Conservation (phyloP, 2,888 invertebrate genomes). For the Hirtodrosophila trivittata region DNA sequence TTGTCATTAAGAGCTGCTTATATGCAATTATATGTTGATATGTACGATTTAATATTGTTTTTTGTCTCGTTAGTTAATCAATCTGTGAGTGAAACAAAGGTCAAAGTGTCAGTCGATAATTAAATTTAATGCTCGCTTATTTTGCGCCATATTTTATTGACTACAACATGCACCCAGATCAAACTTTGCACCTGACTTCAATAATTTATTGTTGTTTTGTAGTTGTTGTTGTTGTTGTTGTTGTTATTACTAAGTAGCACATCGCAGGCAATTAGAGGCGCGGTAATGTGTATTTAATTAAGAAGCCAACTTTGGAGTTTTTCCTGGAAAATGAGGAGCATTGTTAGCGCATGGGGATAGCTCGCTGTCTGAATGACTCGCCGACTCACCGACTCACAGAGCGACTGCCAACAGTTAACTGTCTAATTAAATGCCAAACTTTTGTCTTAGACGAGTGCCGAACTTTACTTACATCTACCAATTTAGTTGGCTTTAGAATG, state of each 20-base stretch:
- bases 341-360: too few relatives aligned
- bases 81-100: constrained; percentile 23
- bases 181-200: constrained; percentile 55
- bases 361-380: constrained; percentile 47
- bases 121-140: constrained; percentile 50
- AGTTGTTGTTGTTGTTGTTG: constrained; percentile 31
- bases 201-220: constrained; percentile 34
- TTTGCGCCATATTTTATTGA: constrained; percentile 35
- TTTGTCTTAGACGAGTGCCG: constrained; percentile 51
- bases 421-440: constrained; percentile 66
- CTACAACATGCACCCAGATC: constrained; percentile 23
- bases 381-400: constrained; percentile 44
- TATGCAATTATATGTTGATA: too few relatives aligned
- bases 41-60: constrained; percentile 1
- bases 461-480: background rate
- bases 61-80: constrained; percentile 3
- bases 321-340: constrained; percentile 68
- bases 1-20: constrained; percentile 41
- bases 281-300: constrained; percentile 79
- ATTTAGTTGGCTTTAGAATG: constrained; percentile 21
- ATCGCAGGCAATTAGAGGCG: constrained; percentile 71
- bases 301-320: constrained; percentile 76
- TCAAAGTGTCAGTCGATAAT: constrained; percentile 54
- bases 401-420: constrained; percentile 50
- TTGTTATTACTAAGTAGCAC: constrained; percentile 54